Base-by-base conservation (phyloP, 2,888 invertebrate species). In the Chymomyza amoena region DNA sequence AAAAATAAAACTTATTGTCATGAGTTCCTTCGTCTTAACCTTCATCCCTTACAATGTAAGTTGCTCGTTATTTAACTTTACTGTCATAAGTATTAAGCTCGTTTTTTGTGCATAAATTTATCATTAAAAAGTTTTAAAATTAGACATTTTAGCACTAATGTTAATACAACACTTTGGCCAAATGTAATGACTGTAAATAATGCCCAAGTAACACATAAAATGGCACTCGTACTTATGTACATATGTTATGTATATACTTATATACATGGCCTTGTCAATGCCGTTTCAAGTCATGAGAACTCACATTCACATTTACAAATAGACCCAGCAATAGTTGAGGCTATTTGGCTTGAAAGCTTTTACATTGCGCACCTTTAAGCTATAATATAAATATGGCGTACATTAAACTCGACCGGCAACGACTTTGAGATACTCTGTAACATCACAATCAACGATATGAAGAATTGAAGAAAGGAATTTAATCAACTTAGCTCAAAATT, bases 221-320 rank as follows among this genome's bases (percentile, higher is more conserved):
- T 67, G 63, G 68, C 64, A 73, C 61, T 32, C 32, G 18, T 57
- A 66, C 62, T 65, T 69, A 32, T 32, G 32, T 32, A n/a, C n/a
- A n/a, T n/a, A n/a, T n/a, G n/a, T n/a, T n/a, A n/a, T n/a, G n/a
- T n/a, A n/a, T n/a, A n/a, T n/a, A n/a, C n/a, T n/a, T n/a, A 7
- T 32, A 62, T 76, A 66, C 67, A 72, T 82, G 83, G 82, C 82
- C 82, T 82, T 82, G 82, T 77, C 82, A 82, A 82, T 82, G 82
- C 82, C 82, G 82, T 73, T 73, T 75, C 78, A 74, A 73, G 78
- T 73, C 73, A 64, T 73, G 78, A 73, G 81, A 80, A 80, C 69
- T 76, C 66, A 76, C 76, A 77, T 76, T 77, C 76, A 61, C 76
- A 75, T 20, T 70, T 70, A 56, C 64, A 25, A 57, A 15, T 67